Percentiles rank a stretch among this genome's conserved stretches.
Evolutionary conservation across 2,113 vertebrate genomes (phyloP).

Genomic region (Nannospalax galili): DNA sequence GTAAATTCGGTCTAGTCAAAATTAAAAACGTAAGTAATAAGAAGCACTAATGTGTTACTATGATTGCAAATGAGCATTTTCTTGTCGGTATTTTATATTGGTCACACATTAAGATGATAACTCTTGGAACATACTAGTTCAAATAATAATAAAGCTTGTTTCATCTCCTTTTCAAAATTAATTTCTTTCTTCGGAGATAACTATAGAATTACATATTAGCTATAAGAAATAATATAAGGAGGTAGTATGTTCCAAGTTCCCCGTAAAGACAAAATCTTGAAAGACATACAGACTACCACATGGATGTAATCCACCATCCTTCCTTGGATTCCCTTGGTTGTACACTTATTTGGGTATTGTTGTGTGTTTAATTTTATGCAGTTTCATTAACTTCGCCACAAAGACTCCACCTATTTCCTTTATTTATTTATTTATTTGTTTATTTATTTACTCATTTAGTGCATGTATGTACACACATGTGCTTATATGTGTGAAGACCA

Average conservation of each 20-base stretch:
- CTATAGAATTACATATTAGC: background rate
- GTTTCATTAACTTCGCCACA: background rate
- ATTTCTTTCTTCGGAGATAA: background rate
- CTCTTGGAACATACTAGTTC: background rate
- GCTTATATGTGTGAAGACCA: background rate
- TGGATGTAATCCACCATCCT: background rate
- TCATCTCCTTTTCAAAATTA: constrained; percentile 11
- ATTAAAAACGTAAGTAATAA: constrained; percentile 43
- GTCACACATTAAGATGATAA: background rate
- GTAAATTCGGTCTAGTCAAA: constrained; percentile 52
- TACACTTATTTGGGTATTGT: background rate
- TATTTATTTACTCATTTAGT: no score
- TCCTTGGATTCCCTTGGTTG: background rate
- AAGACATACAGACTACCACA: background rate
- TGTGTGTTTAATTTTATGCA: background rate
- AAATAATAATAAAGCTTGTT: constrained; percentile 19
- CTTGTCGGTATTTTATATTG: background rate
- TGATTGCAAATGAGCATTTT: background rate
- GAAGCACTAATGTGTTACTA: background rate
- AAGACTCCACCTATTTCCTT: background rate
- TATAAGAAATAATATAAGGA: constrained; percentile 35
- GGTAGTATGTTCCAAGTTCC: background rate
- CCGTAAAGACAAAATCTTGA: background rate
- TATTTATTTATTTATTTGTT: no score
- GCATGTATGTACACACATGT: background rate